Base-by-base conservation (phyloP, 2,113 vertebrate species). In the Cyanoliseus patagonus region DNA sequence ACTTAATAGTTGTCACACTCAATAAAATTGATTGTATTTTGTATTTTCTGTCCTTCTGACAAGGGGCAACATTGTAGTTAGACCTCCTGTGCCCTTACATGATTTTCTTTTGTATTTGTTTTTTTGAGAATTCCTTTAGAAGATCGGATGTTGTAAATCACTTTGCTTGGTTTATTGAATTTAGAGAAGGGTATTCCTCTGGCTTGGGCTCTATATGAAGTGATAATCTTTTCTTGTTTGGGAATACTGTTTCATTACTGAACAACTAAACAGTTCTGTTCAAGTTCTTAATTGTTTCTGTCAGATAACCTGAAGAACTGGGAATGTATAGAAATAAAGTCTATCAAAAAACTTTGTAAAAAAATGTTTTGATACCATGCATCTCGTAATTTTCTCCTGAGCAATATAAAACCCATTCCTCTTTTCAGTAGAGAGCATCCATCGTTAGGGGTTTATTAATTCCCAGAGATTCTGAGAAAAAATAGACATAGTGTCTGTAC, bases 91-190 rank as follows among this genome's bases (percentile, higher is more conserved):
- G 2, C 31, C 68, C 70, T 68, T 83, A 81, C 27, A 68, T 82
- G 76, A 63, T 51, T 27, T 75, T 91, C 41, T 46, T 86, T 78
- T 86, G 47, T 59, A 42, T 83, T 92, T 92, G 33, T 53, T 92
- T 79, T 83, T 72, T 55, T 68, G 62, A 61, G 33, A 78, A 94
- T 94, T 89, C 62, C 66, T 91, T 52, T 69, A n/a, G 52, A 95
- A 84, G 84, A 91, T 82, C 73, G 75, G 66, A 64, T 72, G 31
- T 81, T 87, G 88, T 77, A 89, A 81, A 53, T 94, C 4, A 51
- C 84, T 85, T 87, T 64, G 11, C 39, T 85, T 80, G 13, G 23
- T 94, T 97, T 95, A 83, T 85, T 93, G 52, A 83, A 85, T 83
- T 85, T 95, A 88, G 52, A 62, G 88, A 73, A 93, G 76, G 42